Evolutionary conservation across 2,888 invertebrate genomes (phyloP), one percentile per base, ranked within the genome.

Genomic region (Agonopterix subpropinquella): DNA sequence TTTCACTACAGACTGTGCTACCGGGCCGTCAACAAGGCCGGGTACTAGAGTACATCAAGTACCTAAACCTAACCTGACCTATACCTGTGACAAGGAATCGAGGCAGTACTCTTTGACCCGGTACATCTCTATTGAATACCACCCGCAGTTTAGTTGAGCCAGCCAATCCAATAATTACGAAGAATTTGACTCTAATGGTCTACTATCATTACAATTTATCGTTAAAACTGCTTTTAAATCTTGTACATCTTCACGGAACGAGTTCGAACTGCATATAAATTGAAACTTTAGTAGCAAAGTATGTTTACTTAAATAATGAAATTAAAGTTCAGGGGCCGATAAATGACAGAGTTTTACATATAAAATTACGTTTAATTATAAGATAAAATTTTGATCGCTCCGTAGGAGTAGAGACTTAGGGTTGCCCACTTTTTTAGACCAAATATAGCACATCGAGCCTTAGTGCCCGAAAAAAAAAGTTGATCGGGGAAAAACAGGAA

Each of bases 241-340:
- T 60, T 51, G 61, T 54, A 59, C 54, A 52, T 65, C 51, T 47
- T 44, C 47, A 48, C 39, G 56, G 54, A 70, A 73, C 65, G 56
- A 54, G 65, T 62, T 64, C 59, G 52, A 57, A 62, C 61, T 55
- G 62, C 56, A 65, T 64, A 47, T 44, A 43, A 47, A 49, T 49
- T 61, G 53, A 70, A 73, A 74, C 73, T 62, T 75, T 73, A 76
- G 65, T 67, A 61, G 56, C 48, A 47, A 35, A 61, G 53, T 72
- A 66, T 76, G 67, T 78, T 77, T 77, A 67, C 71, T 67, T 52
- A 64, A 71, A 72, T 75, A 65, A 76, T 74, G 62, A 72, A 75
- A 72, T 73, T 68, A 68, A 64, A 68, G 65, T 64, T 62, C 49
- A 37, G 37, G 18, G 37, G n/a, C 35, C 36, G 46, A 36, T 47